Evolutionary conservation across 2,888 invertebrate genomes (phyloP), one percentile per base, ranked within the genome.

Genomic region (Bugula neritina): DNA sequence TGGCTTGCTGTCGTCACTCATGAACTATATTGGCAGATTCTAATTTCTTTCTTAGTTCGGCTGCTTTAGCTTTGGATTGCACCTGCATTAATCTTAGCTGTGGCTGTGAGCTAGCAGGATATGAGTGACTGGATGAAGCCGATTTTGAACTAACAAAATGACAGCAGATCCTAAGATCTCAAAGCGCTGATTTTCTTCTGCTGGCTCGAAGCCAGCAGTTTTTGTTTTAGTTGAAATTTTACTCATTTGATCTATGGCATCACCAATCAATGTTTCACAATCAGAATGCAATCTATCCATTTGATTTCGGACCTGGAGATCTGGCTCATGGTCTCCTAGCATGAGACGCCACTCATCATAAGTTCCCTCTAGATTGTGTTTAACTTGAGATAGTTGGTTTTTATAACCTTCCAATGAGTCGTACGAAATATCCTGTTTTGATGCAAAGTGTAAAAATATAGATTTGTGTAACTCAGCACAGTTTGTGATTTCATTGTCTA

Each of bases 31-130:
- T 57, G 25, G 57, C 57, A 57, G 57, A 21, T 57, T 57, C 57
- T 57, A 57, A 57, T n/a, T 57, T 57, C n/a, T 57, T 57, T 57
- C 5, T 3, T 5, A 57, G 25, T 5, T 3, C n/a, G n/a, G 57
- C 57, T 25, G 57, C 57, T 57, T 25, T 57, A 5, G 57, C 57
- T 57, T 57, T 10, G 3, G 57, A 57, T 57, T 57, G 57, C 57
- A 57, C 57, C n/a, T 57, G 57, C 57, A 57, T 57, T 5, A 57
- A 13, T 57, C 25, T 57, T 13, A 57, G 57, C 57, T 57, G n/a
- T n/a, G n/a, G n/a, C n/a, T n/a, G n/a, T 57, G 57, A 57, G 57
- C 57, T 57, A 57, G 57, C n/a, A 23, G 3, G 25, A 43, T 5
- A 43, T 43, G 43, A 43, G 17, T 43, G 43, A 43, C 43, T 43